Conservation (phyloP, 2,113 vertebrate genomes). For the Ondatra zibethicus region DNA sequence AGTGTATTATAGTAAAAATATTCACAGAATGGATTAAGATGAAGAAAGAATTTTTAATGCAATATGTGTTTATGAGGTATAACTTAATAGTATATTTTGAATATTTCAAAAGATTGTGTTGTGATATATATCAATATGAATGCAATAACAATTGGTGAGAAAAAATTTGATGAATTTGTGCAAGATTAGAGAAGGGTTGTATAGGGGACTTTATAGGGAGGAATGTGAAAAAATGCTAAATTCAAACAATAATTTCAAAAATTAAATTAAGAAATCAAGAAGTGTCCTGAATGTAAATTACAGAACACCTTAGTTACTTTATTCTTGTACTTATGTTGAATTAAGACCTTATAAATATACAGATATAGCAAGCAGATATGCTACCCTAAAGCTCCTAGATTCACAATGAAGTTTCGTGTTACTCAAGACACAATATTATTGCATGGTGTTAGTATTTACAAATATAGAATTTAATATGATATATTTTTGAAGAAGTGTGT, state of each 20-base stretch:
- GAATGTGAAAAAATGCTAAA: background rate
- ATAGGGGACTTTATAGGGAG: background rate
- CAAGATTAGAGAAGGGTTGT: background rate
- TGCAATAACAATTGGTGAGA: background rate
- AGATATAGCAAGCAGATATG: background rate
- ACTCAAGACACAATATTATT: background rate
- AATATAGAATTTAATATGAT: background rate
- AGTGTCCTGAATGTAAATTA: background rate
- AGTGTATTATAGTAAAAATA: background rate
- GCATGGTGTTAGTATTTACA: background rate
- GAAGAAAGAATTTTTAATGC: background rate
- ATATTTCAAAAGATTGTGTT: background rate
- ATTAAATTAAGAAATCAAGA: background rate
- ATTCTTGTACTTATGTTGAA: background rate
- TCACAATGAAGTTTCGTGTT: background rate
- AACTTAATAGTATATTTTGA: background rate
- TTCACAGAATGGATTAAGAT: conserved; percentile 14
- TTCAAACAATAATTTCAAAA: background rate
- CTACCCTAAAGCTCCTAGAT: background rate
- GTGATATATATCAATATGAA: background rate
- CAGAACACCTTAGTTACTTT: background rate
- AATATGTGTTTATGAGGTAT: background rate
- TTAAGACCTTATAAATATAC: background rate
- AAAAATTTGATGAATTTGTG: background rate
- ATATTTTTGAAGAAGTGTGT: background rate